These are phyloP conservation scores for Patiria pectinifera DNA, from an alignment of 53 echinoderm and acorn worm species.

Conservation along the genomic window DNA sequence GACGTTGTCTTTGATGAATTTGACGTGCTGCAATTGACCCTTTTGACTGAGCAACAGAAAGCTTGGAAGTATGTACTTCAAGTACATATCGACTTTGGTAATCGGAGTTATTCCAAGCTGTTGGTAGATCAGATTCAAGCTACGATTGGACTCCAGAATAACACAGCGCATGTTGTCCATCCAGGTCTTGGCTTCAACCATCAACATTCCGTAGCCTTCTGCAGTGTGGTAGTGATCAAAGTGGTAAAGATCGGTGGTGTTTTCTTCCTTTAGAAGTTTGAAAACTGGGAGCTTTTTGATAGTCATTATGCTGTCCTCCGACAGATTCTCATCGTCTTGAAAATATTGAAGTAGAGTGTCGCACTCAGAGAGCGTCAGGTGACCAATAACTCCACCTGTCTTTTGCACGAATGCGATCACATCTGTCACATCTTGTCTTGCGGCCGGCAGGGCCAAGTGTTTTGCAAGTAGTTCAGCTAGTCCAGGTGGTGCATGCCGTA, in stretches of 20 bases:
- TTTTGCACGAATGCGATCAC: slow-evolving; percentile 15
- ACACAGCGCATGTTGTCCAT: slow-evolving; percentile 7
- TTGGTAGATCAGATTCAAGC: slow-evolving; percentile 1
- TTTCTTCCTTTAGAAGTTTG: background rate
- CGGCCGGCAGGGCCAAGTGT: background rate
- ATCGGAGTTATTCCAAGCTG: slow-evolving; percentile 40
- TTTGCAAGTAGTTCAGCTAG: background rate
- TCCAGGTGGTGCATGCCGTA: background rate
- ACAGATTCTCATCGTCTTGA: slow-evolving; percentile 46
- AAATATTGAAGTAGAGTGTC: slow-evolving; percentile 50
- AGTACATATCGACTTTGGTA: slow-evolving; percentile 29
- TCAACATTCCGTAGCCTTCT: background rate
- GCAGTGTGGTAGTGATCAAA: slow-evolving; percentile 35
- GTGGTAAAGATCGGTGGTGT: slow-evolving; percentile 16
- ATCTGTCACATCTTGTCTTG: background rate
- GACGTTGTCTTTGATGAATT: slow-evolving; percentile 37
- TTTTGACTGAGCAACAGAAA: slow-evolving; percentile 29
- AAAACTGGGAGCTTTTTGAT: slow-evolving; percentile 53
- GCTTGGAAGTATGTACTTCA: slow-evolving; percentile 59
- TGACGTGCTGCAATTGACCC: slow-evolving; percentile 28
- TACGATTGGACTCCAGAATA: slow-evolving; percentile 32
- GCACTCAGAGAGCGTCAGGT: background rate
- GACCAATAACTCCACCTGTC: background rate
- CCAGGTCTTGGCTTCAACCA: slow-evolving; percentile 27
- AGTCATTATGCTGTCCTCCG: background rate